Base-by-base conservation (phyloP, 2,797 vertebrate genomes). In the Helostoma temminkii region DNA sequence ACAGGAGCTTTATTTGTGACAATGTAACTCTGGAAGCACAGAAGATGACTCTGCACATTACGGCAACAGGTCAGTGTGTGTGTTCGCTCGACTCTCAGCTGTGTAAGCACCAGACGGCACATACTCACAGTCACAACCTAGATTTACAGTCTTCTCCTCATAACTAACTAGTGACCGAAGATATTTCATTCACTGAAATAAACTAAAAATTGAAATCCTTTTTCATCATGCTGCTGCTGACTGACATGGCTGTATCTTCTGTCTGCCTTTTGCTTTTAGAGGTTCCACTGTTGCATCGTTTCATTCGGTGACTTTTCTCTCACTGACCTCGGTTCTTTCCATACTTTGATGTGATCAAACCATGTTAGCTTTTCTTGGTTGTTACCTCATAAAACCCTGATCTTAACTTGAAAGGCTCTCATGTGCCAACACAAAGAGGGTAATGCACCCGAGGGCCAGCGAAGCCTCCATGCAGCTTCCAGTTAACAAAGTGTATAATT, bases 11-110 rank as follows among this genome's bases (percentile, higher is more conserved):
- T 32, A 50, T 6, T 59, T 18, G 60, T 45, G 48, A 45, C 46
- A 25, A 41, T 3, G 39, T n/a, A n/a, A n/a, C n/a, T n/a, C n/a
- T n/a, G n/a, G n/a, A n/a, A n/a, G n/a, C 49, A 54, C 2, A 21
- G 26, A 56, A 25, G 22, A 60, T 60, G 59, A 60, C 59, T 65
- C 1, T 36, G 52, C 39, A 66, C 19, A 26, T 48, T 21, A 18
- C 65, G 58, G 28, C 14, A 58, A 59, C 10, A 32, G 25, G 37
- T 50, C 41, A 8, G n/a, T n/a, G n/a, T n/a, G 32, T 75, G 34
- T 28, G 30, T 52, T 18, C 52, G 54, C 26, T 49, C 34, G 36
- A 61, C 56, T 49, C 11, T 68, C 69, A 77, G 81, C 76, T 78
- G 61, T 74, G n/a, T 62, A 57, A 76, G 58, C 74, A 66, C 61